phyloP scores from a whole-genome alignment of 1,140 invertebrate species.

The Ctenoplectra terminalis region DNA sequence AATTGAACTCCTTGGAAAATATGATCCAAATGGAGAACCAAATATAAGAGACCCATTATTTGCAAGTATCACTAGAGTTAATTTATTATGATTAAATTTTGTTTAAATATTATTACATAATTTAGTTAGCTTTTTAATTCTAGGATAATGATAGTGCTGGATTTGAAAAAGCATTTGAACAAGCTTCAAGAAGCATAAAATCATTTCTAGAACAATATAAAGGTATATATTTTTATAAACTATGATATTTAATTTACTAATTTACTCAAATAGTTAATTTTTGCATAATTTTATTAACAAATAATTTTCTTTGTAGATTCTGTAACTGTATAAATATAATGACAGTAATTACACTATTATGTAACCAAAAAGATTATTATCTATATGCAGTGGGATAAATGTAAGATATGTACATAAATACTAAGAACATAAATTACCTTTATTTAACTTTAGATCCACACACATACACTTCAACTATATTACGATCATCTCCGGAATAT shows the following conservation, averaged over 20 bases:
- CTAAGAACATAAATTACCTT: slow-evolving; percentile 33
- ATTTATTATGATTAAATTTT: slow-evolving; percentile 20
- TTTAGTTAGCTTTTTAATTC: slow-evolving; percentile 42
- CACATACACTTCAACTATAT: slow-evolving; percentile 91
- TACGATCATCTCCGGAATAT: slow-evolving; percentile 92
- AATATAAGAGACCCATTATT: slow-evolving; percentile 96
- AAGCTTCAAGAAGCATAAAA: slow-evolving; percentile 87
- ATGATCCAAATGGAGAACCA: slow-evolving; percentile 89
- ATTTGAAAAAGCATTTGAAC: slow-evolving; percentile 89
- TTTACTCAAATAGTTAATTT: background rate
- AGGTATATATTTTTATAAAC: slow-evolving; percentile 19
- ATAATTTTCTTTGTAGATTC: slow-evolving; percentile 9
- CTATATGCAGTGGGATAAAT: background rate
- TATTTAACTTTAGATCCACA: slow-evolving; percentile 86
- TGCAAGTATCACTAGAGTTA: slow-evolving; percentile 82
- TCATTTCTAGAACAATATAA: slow-evolving; percentile 85
- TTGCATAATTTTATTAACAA: background rate
- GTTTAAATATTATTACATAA: slow-evolving; percentile 1
- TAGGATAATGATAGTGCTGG: slow-evolving; percentile 86
- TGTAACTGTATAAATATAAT: background rate
- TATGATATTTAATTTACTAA: background rate
- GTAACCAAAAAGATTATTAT: background rate
- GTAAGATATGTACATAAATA: background rate
- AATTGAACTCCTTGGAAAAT: slow-evolving; percentile 90
- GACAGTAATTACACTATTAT: background rate